Conservation (phyloP, 2,113 vertebrate species). For the Syngnathus scovelli region DNA sequence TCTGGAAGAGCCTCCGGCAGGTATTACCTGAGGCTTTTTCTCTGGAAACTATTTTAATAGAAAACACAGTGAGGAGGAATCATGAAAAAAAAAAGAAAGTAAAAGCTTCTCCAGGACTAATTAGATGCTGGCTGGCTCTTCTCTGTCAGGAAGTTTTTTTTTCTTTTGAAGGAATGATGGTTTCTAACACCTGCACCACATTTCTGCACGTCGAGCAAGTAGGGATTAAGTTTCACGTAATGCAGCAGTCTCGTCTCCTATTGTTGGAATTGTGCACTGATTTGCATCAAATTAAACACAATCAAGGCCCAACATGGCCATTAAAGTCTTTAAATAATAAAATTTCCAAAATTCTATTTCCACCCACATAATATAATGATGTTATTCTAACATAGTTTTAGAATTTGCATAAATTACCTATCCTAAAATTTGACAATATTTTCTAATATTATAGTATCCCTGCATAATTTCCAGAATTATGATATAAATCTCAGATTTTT, state of each 20-base stretch:
- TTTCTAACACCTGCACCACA: slow-evolving; percentile 23
- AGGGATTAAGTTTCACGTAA: slow-evolving; percentile 19
- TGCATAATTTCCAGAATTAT: not conserved
- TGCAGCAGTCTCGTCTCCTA: slow-evolving; percentile 26
- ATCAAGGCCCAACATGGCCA: slow-evolving; percentile 43
- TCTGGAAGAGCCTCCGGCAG: slow-evolving; percentile 47
- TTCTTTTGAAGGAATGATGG: slow-evolving; percentile 15
- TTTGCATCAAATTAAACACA: slow-evolving; percentile 47
- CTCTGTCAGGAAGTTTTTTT: slow-evolving; percentile 41
- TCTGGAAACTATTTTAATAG: slow-evolving; percentile 69
- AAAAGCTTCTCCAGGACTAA: slow-evolving; percentile 49
- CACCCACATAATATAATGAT: too few relatives aligned
- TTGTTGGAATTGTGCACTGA: slow-evolving; percentile 32
- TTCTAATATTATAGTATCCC: not conserved
- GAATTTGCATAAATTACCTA: too few relatives aligned
- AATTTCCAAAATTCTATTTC: too few relatives aligned
- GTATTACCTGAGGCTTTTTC: slow-evolving; percentile 56
- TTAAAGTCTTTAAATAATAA: not conserved
- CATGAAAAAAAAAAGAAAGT: slow-evolving; percentile 28
- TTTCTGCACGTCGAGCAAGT: slow-evolving; percentile 9
- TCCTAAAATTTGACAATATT: too few relatives aligned
- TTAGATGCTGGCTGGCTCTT: slow-evolving; percentile 40
- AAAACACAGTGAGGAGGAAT: slow-evolving; percentile 55
- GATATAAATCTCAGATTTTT: not conserved
- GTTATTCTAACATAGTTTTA: too few relatives aligned